A percentile compares a stretch with the other conserved stretches of the same genome.
These are phyloP conservation scores for Lampropteryx suffumata DNA, from an alignment of 2,888 invertebrate species.

Conservation along the genomic window DNA sequence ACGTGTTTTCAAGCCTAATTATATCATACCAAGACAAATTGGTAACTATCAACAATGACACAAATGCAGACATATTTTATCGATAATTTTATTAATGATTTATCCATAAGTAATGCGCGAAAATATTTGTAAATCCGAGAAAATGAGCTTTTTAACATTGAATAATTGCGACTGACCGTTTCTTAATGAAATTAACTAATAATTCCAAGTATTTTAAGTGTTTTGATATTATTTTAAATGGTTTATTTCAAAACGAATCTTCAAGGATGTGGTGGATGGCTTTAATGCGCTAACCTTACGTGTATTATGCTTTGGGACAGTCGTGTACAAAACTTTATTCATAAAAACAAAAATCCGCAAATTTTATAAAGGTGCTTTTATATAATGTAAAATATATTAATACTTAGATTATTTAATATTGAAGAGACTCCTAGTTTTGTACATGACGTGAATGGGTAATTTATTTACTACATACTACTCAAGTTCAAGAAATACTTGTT, in stretches of 20 bases:
- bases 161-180: conserved; percentile 57
- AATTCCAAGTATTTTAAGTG: conserved; percentile 37
- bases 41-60: too few species aligned
- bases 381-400: neutral
- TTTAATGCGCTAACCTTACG: conserved; percentile 36
- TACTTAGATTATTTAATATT: neutral
- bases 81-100: too few species aligned
- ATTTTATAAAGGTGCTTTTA: conserved; percentile 18
- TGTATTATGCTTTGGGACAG: conserved; percentile 12
- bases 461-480: too few species aligned
- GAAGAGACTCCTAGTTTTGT: conserved; percentile 5
- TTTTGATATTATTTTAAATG: conserved; percentile 38
- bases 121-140: conserved; percentile 23
- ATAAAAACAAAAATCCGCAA: neutral
- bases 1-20: too few species aligned
- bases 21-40: too few species aligned
- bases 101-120: too few species aligned
- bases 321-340: conserved; percentile 18
- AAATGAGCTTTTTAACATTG: conserved; percentile 53
- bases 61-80: too few species aligned
- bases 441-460: too few species aligned
- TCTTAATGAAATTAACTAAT: conserved; percentile 38
- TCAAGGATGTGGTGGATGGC: conserved; percentile 29
- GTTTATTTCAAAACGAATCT: neutral
- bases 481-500: too few species aligned